Evolutionary conservation across 2,797 vertebrate genomes (phyloP), one percentile per base, ranked within the genome.

Genomic region (Harpagifer antarcticus): DNA sequence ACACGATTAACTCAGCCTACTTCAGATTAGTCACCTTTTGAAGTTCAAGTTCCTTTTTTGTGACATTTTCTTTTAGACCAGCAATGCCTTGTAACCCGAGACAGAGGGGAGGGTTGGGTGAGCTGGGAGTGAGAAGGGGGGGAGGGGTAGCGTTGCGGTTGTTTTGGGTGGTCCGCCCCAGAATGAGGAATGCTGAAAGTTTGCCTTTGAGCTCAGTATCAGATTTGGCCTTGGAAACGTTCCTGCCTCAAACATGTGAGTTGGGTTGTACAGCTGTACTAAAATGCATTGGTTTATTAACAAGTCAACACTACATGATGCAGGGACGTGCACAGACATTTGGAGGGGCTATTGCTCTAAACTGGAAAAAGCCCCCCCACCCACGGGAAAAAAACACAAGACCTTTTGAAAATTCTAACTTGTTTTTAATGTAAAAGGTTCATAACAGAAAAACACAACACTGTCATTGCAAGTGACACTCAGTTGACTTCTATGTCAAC

Each of bases 41-140:
- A 94, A 94, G 94, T 93, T 90, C 89, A 91, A 90, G 91, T 90
- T 92, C 86, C 83, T 82, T 91, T 89, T 87, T 88, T 84, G 90
- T 87, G 90, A 92, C 91, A 91, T 91, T 93, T 91, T 91, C 90
- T 76, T 90, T 90, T 83, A 87, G 87, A 76, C 71, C 69, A 71
- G 84, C 40, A 59, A 79, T 85, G 85, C 82, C 65, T 76, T 88
- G 93, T 91, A 93, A 94, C 76, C 54, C 3, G 86, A 93, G 88
- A 89, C 73, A 15, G 67, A 56, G 71, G 62, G 61, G 86, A 56
- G 85, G 68, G 65, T 2, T 57, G 62, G 73, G 67, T 50, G 63
- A 48, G 68, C 13, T n/a, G 49, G 45, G 68, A 45, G 58, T 55
- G 48, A n/a, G 23, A 20, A 20, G 31, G 37, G 47, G 10, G 48